These are phyloP conservation scores for Notospermus geniculatus DNA, from an alignment of 1,140 invertebrate genomes.

Conservation along the genomic window DNA sequence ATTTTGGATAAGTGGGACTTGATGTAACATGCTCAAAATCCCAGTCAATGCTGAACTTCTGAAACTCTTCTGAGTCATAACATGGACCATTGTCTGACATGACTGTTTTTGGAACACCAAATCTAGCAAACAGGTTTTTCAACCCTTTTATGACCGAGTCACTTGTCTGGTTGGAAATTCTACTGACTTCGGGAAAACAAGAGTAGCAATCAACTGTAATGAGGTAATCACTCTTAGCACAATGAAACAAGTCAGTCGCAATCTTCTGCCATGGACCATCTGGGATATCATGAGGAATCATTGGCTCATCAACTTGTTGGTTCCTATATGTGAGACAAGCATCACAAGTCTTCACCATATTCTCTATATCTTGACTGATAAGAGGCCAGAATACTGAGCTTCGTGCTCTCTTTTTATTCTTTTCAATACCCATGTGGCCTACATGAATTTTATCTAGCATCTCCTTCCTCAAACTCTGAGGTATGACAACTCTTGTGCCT, in stretches of 20 bases:
- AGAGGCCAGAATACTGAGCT: slow-evolving; percentile 1
- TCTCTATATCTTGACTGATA: too few species aligned
- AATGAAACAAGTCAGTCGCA: too few species aligned
- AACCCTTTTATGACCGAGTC: background rate
- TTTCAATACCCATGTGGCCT: slow-evolving; percentile 16
- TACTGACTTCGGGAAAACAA: background rate
- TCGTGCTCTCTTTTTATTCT: background rate
- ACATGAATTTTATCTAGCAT: slow-evolving; percentile 17
- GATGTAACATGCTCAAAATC: slow-evolving; percentile 7
- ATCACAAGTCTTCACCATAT: too few species aligned
- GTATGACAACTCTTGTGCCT: slow-evolving; percentile 18
- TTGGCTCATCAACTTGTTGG: too few species aligned
- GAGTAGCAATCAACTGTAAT: slow-evolving; percentile 9
- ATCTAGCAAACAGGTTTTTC: slow-evolving; percentile 2
- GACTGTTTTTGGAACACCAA: background rate
- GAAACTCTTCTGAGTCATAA: background rate
- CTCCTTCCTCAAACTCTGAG: slow-evolving; percentile 9
- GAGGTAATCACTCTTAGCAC: slow-evolving; percentile 1
- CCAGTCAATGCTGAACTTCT: background rate
- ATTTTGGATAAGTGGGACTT: background rate
- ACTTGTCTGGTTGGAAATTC: background rate
- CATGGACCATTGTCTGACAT: slow-evolving; percentile 4
- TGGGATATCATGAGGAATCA: too few species aligned
- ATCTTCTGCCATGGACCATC: too few species aligned
- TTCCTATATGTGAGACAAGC: too few species aligned